These are phyloP conservation scores for Tetragonula clypearis DNA, from an alignment of 1,140 invertebrate genomes.

Conservation along the genomic window DNA sequence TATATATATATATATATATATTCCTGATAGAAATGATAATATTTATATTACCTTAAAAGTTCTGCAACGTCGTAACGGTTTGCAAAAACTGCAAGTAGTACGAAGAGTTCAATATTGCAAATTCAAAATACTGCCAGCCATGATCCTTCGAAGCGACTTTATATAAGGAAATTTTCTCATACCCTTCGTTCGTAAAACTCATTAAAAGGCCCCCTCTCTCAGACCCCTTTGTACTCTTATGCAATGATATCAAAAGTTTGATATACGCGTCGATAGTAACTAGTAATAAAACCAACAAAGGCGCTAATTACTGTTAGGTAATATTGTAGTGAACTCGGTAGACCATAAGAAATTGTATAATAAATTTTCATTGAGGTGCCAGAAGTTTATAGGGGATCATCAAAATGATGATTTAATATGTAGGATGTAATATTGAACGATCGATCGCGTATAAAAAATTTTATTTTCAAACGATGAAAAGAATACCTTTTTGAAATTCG, in stretches of 20 bases:
- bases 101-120: background rate
- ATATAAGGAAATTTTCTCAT: slow-evolving; percentile 35
- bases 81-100: background rate
- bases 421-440: background rate
- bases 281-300: slow-evolving; percentile 7
- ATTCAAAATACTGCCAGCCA: background rate
- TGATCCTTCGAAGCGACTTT: background rate
- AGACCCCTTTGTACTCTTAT: background rate
- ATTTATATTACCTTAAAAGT: background rate
- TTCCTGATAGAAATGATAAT: no score
- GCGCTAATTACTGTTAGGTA: slow-evolving; percentile 26
- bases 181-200: background rate
- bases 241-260: slow-evolving; percentile 40
- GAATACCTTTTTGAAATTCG: background rate
- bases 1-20: background rate
- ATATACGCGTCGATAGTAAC: background rate
- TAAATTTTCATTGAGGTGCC: background rate
- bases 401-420: background rate
- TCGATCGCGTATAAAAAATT: background rate
- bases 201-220: slow-evolving; percentile 18
- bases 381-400: slow-evolving; percentile 15
- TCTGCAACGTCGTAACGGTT: background rate
- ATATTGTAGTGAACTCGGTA: background rate
- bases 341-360: slow-evolving; percentile 3
- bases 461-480: no score